These are phyloP conservation scores for Tenebrio molitor DNA, from an alignment of 1,140 invertebrate species.

Conservation along the genomic window DNA sequence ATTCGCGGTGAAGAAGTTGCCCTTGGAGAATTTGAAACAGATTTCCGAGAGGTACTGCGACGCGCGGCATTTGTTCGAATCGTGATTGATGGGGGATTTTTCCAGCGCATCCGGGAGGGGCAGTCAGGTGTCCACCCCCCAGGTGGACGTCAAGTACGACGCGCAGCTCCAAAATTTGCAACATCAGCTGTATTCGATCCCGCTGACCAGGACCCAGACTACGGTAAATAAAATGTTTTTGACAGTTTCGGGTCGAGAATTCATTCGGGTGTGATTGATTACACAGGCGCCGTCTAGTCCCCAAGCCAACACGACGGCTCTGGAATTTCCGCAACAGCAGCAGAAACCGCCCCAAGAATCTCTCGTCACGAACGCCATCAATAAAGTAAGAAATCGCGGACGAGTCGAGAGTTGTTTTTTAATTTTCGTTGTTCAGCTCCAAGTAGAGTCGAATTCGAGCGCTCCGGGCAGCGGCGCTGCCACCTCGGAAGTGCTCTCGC, in stretches of 20 bases:
- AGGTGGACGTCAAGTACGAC: constrained; percentile 68
- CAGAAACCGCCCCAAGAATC: neutral
- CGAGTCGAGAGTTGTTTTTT: no score
- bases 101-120: constrained; percentile 61
- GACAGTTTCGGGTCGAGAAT: constrained; percentile 3
- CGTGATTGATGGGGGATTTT: no score
- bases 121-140: constrained; percentile 73
- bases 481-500: constrained; percentile 62
- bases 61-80: no score
- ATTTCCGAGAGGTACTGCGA: constrained; percentile 54
- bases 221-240: constrained; percentile 53
- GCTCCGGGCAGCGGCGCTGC: constrained; percentile 57
- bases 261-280: no score
- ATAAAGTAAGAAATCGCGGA: no score
- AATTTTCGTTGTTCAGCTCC: constrained; percentile 51
- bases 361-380: constrained; percentile 37
- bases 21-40: constrained; percentile 55
- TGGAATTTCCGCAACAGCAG: constrained; percentile 58
- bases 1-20: constrained; percentile 51
- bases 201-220: constrained; percentile 39
- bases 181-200: constrained; percentile 72
- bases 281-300: constrained; percentile 61
- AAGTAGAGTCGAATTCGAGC: constrained; percentile 52
- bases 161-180: constrained; percentile 73
- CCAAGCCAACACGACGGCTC: constrained; percentile 55